These are phyloP conservation scores for Stichodactyla helianthus DNA, from an alignment of 64 coral and sea anemone genomes.

Conservation along the genomic window DNA sequence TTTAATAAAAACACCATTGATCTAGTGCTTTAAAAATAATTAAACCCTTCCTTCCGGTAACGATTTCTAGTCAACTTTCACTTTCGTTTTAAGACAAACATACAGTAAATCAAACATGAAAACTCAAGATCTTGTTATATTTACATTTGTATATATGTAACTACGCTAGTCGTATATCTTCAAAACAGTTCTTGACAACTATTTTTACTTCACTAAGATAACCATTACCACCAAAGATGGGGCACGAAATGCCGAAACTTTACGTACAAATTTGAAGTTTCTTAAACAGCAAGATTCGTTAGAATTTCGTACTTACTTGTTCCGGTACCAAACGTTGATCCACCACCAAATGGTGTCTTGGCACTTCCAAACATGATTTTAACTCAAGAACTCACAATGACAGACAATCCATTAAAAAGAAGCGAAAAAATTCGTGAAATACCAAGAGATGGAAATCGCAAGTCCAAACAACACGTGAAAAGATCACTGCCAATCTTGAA, in stretches of 20 bases:
- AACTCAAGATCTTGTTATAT: too few species aligned
- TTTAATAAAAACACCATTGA: too few species aligned
- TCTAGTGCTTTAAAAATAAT: too few species aligned
- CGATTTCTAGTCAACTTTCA: too few species aligned
- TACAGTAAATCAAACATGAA: too few species aligned
- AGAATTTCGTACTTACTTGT: neutral
- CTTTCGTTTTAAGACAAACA: too few species aligned
- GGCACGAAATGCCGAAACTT: neutral
- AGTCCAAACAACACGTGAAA: neutral
- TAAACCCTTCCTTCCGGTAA: too few species aligned
- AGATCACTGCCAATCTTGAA: neutral
- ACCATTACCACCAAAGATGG: neutral
- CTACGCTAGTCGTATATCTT: too few species aligned
- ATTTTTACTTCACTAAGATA: neutral
- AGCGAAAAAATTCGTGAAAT: neutral
- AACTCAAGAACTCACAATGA: neutral
- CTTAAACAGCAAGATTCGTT: neutral
- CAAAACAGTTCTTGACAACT: too few species aligned
- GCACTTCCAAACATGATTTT: slow-evolving; percentile 19
- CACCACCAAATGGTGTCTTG: slow-evolving; percentile 15
- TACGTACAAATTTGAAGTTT: neutral
- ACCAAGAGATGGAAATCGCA: neutral
- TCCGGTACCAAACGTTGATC: slow-evolving; percentile 24
- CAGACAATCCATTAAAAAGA: neutral
- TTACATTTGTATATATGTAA: too few species aligned